Base-by-base conservation (phyloP, 64 coral and sea anemone genomes). In the Stichodactyla helianthus region DNA sequence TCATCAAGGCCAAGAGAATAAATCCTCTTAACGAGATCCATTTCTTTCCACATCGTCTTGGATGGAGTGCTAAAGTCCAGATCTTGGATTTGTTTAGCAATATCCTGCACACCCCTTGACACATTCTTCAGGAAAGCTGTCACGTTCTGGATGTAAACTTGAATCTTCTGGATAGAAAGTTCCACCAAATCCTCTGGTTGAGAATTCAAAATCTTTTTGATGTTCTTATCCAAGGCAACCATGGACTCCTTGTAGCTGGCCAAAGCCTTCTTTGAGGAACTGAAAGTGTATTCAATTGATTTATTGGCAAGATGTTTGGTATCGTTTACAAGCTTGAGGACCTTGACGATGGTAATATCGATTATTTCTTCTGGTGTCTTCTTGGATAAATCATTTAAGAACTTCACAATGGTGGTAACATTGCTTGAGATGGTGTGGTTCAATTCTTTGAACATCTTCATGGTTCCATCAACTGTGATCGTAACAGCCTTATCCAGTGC, bases 381-480 rank as follows among this genome's bases (percentile, higher is more conserved):
- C 84, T 84, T 85, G 25, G 94, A 92, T 5, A 86, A 81, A 28
- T 96, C 88, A 17, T 92, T 83, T 54, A 96, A 79, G 53, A 96
- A 96, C 10, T 61, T 81, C 14, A 96, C 26, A 19, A 83, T 51
- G 14, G 86, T 77, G 6, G 91, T 92, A 14, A 92, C 35, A 53
- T 95, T 93, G 52, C 64, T 96, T 9, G 62, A 58, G 14, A 96
- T 35, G 17, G 94, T 96, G 60, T 93, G 91, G 82, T 96, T 96
- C 20, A 90, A 14, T 12, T 59, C 84, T 27, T 78, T 89, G 50
- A 93, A 59, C 4, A 92, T 61, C 59, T 93, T 79, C 18, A 50
- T 55, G 55, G 77, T 59, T 23, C 82, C 63, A 10, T 87, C 82
- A 25, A 90, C 19, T 76, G 94, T 84, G 77, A 83, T 35, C 19